Evolutionary conservation across 2,888 invertebrate genomes (phyloP).

Genomic region (Orchesellides sinensis): DNA sequence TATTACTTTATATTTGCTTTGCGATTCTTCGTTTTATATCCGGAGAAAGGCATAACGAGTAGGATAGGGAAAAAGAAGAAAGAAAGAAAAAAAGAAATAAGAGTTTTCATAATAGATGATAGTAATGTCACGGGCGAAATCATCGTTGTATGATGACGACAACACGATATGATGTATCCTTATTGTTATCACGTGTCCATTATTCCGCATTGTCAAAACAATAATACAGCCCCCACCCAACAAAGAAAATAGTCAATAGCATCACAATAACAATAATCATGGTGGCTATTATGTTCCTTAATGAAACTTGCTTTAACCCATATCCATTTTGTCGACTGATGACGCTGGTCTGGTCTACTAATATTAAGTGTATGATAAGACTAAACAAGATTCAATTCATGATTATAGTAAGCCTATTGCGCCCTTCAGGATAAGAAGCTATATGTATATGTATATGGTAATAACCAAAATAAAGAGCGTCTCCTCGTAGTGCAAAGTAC

Average conservation of each 20-base stretch:
- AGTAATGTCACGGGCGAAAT: no score
- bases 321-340: neutral
- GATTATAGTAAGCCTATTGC: no score
- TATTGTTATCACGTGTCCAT: constrained; percentile 10
- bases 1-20: no score
- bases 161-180: neutral
- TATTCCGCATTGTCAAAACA: constrained; percentile 1
- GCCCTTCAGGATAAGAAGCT: no score
- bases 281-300: constrained; percentile 34
- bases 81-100: constrained; percentile 14
- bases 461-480: constrained; percentile 6
- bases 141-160: neutral
- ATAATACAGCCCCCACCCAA: neutral
- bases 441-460: no score
- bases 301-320: constrained; percentile 1
- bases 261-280: constrained; percentile 42
- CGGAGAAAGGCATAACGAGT: neutral
- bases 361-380: no score
- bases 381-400: no score
- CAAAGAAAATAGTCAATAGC: constrained; percentile 23
- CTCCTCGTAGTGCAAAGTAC: no score
- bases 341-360: no score
- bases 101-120: constrained; percentile 37
- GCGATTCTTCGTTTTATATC: no score
- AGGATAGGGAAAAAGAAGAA: neutral